Conservation (phyloP, 2,797 vertebrate species). For the Alcedo quadribrachys region DNA sequence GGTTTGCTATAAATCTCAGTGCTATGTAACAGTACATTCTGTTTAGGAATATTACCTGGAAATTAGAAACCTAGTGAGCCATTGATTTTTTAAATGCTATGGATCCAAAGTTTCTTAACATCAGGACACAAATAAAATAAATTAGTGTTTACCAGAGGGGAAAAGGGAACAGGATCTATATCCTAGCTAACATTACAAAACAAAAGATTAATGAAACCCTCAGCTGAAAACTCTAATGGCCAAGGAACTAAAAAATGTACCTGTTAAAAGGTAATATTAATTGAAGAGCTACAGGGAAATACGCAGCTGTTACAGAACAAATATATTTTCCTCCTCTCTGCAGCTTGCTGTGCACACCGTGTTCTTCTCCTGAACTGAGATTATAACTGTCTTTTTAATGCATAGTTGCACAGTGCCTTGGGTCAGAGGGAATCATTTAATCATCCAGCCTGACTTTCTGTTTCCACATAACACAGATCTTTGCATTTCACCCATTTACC, state of each 20-base stretch:
- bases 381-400: neutral
- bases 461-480: neutral
- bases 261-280: neutral
- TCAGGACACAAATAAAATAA: conserved; percentile 36
- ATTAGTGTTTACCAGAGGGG: conserved; percentile 42
- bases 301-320: neutral
- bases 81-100: conserved; percentile 9
- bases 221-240: neutral
- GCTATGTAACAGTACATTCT: neutral
- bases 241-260: neutral
- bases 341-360: neutral
- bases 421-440: neutral
- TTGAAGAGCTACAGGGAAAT: neutral
- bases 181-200: neutral
- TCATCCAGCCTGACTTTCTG: neutral
- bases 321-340: neutral
- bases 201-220: conserved; percentile 34
- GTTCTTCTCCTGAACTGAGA: neutral
- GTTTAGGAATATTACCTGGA: conserved; percentile 30
- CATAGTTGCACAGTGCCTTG: neutral
- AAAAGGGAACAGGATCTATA: conserved; percentile 31
- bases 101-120: conserved; percentile 2
- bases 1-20: neutral
- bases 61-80: conserved; percentile 43
- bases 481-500: neutral